phyloP scores from a whole-genome alignment of 2,888 invertebrate genomes.

The Dusona sp. region DNA sequence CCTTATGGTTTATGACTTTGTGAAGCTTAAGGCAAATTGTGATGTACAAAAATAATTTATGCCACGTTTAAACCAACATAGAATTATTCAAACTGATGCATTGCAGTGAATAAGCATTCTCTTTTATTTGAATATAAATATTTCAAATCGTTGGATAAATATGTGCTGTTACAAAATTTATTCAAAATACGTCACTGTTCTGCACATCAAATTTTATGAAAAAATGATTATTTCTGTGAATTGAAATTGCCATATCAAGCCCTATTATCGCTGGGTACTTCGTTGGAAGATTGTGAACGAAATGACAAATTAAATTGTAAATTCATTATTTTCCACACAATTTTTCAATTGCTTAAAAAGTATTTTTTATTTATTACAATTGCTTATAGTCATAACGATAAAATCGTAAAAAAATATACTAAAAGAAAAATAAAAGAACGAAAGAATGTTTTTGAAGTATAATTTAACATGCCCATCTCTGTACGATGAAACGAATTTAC shows the following conservation, averaged over 20 bases:
- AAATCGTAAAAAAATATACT: background rate
- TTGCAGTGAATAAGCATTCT: background rate
- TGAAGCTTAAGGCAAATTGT: background rate
- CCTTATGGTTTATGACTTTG: background rate
- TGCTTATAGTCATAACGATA: background rate
- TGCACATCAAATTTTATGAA: background rate
- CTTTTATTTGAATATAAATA: background rate
- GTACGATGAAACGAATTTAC: conserved; percentile 6
- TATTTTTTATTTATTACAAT: background rate
- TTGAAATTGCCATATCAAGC: background rate
- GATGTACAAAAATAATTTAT: background rate
- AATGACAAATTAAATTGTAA: background rate
- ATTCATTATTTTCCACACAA: background rate
- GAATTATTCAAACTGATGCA: background rate
- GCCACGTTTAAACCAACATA: background rate
- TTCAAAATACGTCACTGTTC: background rate
- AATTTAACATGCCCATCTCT: background rate
- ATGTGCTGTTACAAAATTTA: background rate
- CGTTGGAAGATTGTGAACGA: no score
- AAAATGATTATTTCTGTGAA: background rate
- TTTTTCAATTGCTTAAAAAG: background rate
- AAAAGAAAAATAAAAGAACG: background rate
- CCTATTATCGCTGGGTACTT: no score
- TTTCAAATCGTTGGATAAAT: background rate
- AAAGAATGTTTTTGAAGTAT: conserved; percentile 8